These are phyloP conservation scores for Cryptus viduatorius DNA, from an alignment of 2,888 invertebrate genomes.

Conservation along the genomic window DNA sequence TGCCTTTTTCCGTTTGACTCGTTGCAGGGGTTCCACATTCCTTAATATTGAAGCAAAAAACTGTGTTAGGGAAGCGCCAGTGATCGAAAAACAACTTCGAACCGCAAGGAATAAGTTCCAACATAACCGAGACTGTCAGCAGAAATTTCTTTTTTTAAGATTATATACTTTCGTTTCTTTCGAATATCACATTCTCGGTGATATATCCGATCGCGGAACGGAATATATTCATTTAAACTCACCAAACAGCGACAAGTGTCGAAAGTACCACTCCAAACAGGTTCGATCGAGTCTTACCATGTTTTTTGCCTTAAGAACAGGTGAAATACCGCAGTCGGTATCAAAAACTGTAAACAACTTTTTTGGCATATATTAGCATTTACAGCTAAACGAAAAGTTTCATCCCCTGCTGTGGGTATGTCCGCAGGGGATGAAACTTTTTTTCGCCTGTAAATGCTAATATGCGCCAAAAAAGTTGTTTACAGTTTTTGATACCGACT, in stretches of 20 bases:
- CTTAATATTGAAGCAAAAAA: slow-evolving; percentile 24
- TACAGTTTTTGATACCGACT: too few relatives aligned
- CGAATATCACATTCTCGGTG: neutral
- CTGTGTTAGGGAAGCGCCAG: neutral
- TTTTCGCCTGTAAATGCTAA: too few relatives aligned
- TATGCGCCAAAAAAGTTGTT: too few relatives aligned
- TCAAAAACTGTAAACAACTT: too few relatives aligned
- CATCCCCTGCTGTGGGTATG: too few relatives aligned
- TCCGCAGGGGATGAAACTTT: too few relatives aligned
- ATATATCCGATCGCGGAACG: neutral
- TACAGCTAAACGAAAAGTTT: too few relatives aligned
- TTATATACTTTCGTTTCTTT: neutral
- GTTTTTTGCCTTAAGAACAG: neutral
- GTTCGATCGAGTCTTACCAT: slow-evolving; percentile 42
- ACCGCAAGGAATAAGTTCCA: neutral
- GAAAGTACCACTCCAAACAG: slow-evolving; percentile 57
- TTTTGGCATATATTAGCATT: too few relatives aligned
- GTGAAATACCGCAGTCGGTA: too few relatives aligned
- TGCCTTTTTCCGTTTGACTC: slow-evolving; percentile 20
- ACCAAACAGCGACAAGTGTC: slow-evolving; percentile 54
- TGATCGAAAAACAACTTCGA: neutral
- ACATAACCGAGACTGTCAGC: neutral
- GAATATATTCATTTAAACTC: slow-evolving; percentile 6
- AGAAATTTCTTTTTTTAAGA: neutral
- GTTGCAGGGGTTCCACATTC: slow-evolving; percentile 66